Evolutionary conservation across 30 jellyfish, hydroid and myxozoan genomes (phyloP), one percentile per base, ranked within the genome.

Genomic region (Pelagia noctiluca): DNA sequence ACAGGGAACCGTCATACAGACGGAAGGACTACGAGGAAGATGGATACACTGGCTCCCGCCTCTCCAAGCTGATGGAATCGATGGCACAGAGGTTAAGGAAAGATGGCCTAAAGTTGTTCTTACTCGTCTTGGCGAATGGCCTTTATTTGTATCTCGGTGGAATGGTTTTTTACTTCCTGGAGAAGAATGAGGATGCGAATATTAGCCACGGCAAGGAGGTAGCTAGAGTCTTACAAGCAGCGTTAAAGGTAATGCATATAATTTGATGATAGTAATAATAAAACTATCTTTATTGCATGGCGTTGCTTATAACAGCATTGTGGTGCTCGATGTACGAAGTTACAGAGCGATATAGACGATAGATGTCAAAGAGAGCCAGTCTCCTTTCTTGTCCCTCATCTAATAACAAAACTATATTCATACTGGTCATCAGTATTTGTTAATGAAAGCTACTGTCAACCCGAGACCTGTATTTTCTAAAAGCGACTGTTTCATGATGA

Each of bases 91-190:
- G 95, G 35, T 78, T 84, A 18, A 84, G 62, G 36, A 74, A 85
- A 65, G 89, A 86, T 86, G 96, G 96, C 57, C 80, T 90, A 2
- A 66, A 68, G 66, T 63, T 92, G 75, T 75, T 92, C 66, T 67
- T 71, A 52, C 88, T 92, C 11, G 89, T 86, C 22, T 73, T 92
- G 3, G 90, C 90, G 31, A 92, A 92, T 63, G 98, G 98, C n/a
- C 63, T 92, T 13, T 92, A 92, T 53, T 82, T 92, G 25, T 85
- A 85, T 47, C 32, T 81, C 18, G 98, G 98, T 35, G 98, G 98
- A n/a, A 34, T 86, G 81, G 89, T 85, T 7, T 92, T 92, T 76
- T 92, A 78, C 25, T 67, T 80, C 32, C 88, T 92, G 0, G 98
- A 92, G 52, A 67, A 86, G 49, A 30, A 72, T 22, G 79, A 88